These are phyloP conservation scores for Mastomys coucha DNA, from an alignment of 2,113 vertebrate species.

Conservation along the genomic window DNA sequence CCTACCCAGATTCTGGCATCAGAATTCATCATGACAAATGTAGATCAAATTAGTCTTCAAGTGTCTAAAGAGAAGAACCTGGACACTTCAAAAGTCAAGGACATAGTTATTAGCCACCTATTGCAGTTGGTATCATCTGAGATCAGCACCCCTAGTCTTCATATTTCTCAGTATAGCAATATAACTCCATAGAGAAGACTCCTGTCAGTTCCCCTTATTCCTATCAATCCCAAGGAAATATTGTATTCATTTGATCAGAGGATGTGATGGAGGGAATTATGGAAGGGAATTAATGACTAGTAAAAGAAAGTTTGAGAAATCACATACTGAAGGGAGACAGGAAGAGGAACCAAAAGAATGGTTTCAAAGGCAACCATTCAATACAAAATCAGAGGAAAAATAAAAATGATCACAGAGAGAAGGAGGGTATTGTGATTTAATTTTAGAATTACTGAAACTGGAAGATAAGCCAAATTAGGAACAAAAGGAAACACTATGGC, in stretches of 20 bases:
- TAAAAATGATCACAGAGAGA: background rate
- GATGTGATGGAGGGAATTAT: background rate
- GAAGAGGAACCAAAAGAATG: slow-evolving; percentile 38
- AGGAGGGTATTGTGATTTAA: background rate
- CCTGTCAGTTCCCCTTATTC: background rate
- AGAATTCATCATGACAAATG: slow-evolving; percentile 93
- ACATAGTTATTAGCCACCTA: slow-evolving; percentile 95
- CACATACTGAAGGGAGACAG: background rate
- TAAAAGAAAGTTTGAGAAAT: slow-evolving; percentile 43
- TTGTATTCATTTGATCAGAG: slow-evolving; percentile 55
- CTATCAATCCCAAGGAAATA: background rate
- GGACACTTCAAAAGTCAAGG: slow-evolving; percentile 93
- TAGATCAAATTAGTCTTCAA: slow-evolving; percentile 96
- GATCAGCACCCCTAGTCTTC: slow-evolving; percentile 96
- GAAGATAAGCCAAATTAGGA: background rate
- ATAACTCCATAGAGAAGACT: slow-evolving; percentile 73
- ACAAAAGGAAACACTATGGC: background rate
- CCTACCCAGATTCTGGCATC: slow-evolving; percentile 93
- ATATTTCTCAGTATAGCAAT: slow-evolving; percentile 92
- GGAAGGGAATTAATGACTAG: slow-evolving; percentile 1
- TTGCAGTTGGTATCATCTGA: slow-evolving; percentile 93
- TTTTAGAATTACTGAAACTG: background rate
- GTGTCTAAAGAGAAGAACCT: slow-evolving; percentile 95
- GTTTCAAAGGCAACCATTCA: background rate
- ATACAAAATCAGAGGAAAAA: slow-evolving; percentile 2